Base-by-base conservation (phyloP, 2,797 vertebrate species). In the Chromobotia macracanthus region DNA sequence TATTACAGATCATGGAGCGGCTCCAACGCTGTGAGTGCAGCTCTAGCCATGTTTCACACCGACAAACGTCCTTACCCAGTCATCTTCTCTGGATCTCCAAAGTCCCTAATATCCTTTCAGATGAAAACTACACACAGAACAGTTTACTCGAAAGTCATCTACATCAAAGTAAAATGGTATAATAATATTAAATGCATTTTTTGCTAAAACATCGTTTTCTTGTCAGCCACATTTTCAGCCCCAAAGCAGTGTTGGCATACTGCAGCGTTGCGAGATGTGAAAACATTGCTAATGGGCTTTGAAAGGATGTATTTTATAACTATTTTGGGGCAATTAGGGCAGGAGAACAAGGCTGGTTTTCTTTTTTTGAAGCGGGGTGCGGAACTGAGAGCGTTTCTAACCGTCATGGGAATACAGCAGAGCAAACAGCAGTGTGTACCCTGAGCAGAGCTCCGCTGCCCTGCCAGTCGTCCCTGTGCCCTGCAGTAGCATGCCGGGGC, bases 1-100 rank as follows among this genome's bases (percentile, higher is more conserved):
- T 83, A 95, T 99, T 85, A 97, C 95, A 38, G 97, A 98, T 86
- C 94, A 94, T 44, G 95, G 95, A 72, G 96, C 97, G 0, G 91
- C 98, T 31, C 93, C 93, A 25, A 86, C 95, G 89, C 95, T 50
- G 96, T 98, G 91, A 95, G 97, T 93, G 85, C 75, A 72, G 56
- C 31, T 84, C 78, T 60, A 28, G 25, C 41, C 76, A 50, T 63
- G 60, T 38, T 51, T 53, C 25, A 19, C 69, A 77, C 38, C 9
- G 38, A 41, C 9, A 41, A 41, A 10, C 25, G 28, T 55, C 51
- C 21, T 12, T 18, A 67, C 23, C 10, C 31, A 16, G 11, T 4
- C 46, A 8, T 23, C 6, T 60, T 23, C 23, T 19, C 2, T 4
- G n/a, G 23, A 21, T 61, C 48, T 50, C 44, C 31, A 28, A 28